Percentiles rank a stretch among this genome's conserved stretches.
phyloP scores from a whole-genome alignment of 64 coral and sea anemone species.

The Anthopleura sola region DNA sequence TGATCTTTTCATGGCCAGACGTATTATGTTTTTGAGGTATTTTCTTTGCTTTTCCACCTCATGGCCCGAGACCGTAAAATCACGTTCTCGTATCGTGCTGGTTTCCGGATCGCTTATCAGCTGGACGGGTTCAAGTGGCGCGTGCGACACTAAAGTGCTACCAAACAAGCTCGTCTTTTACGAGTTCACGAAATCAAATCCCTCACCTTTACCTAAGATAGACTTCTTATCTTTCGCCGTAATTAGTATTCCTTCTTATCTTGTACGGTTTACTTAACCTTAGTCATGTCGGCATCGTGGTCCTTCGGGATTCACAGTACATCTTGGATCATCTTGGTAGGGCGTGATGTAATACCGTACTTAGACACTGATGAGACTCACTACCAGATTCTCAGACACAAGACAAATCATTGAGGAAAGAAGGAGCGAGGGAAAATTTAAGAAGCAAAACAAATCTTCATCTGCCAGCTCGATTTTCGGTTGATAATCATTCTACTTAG shows the following conservation, averaged over 20 bases:
- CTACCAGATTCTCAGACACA: neutral
- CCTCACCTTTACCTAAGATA: neutral
- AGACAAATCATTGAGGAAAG: neutral
- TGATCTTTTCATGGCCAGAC: too few relatives aligned
- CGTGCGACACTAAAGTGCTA: constrained; percentile 9
- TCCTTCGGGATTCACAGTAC: neutral
- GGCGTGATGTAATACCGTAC: neutral
- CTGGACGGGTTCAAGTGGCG: constrained; percentile 9
- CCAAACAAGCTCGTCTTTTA: constrained; percentile 7
- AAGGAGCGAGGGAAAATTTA: neutral
- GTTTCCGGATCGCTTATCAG: constrained; percentile 14
- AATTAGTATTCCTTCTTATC: constrained; percentile 11
- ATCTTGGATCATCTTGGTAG: neutral
- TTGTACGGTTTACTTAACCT: neutral
- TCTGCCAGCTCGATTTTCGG: neutral
- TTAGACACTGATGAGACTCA: neutral
- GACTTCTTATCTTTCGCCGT: neutral
- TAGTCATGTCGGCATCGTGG: neutral
- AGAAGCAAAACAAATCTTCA: neutral
- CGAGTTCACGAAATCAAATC: constrained; percentile 15
- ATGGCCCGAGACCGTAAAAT: constrained; percentile 4
- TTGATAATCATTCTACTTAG: neutral
- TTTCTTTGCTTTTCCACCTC: neutral
- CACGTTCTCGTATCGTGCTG: neutral
- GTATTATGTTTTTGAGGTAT: too few relatives aligned